Conservation (phyloP, 2,888 invertebrate species). For the Phalera bucephala region DNA sequence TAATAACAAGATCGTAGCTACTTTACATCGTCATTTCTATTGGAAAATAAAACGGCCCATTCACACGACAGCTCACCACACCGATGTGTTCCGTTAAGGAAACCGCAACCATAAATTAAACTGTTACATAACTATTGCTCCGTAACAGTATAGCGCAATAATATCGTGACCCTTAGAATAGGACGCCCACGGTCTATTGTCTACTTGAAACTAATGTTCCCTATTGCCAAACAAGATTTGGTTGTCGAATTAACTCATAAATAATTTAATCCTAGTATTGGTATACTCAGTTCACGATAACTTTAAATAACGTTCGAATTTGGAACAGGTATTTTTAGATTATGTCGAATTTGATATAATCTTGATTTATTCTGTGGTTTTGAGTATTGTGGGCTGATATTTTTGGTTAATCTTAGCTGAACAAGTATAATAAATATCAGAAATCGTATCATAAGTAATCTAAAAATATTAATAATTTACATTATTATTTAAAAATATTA, state of each 20-base stretch:
- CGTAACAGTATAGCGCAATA: slow-evolving; percentile 30
- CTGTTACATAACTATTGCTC: slow-evolving; percentile 28
- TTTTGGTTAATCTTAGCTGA: no score
- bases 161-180: slow-evolving; percentile 44
- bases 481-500: no score
- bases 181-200: slow-evolving; percentile 52
- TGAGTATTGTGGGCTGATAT: no score
- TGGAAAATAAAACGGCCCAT: not conserved
- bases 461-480: no score
- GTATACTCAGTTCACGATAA: slow-evolving; percentile 5
- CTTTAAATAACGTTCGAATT: no score
- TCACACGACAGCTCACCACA: slow-evolving; percentile 11
- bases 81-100: slow-evolving; percentile 15
- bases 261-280: slow-evolving; percentile 15
- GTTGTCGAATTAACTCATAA: slow-evolving; percentile 29
- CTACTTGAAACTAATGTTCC: slow-evolving; percentile 10
- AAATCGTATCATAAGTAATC: no score
- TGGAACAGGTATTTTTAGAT: no score
- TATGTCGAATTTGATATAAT: no score
- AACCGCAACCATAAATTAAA: slow-evolving; percentile 37
- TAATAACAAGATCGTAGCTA: no score
- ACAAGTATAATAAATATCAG: no score
- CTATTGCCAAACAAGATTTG: slow-evolving; percentile 18
- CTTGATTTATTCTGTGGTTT: no score
- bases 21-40: no score